Evolutionary conservation across 1,140 invertebrate genomes (phyloP), one percentile per base, ranked within the genome.

Genomic region (Stegodyphus mimosarum): DNA sequence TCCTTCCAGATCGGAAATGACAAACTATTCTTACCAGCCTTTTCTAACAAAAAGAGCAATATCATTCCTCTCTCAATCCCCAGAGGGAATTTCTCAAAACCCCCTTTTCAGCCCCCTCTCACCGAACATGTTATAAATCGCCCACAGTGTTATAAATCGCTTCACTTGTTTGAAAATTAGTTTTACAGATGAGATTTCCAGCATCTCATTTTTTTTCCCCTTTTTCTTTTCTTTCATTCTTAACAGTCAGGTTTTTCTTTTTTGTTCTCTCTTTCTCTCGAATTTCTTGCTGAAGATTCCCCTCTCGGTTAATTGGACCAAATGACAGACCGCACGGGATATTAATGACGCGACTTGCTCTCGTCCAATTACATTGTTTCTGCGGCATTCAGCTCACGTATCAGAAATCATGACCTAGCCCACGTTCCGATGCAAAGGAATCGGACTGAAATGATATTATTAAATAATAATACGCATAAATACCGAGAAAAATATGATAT

Each of bases 121-220:
- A 10, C 15, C 9, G 9, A 55, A 6, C 66, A 55, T 15, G 60
- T 72, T 64, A 64, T 63, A 72, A 81, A 72, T 81, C 66, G 66
- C 78, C 15, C 69, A 52, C 48, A 15, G 71, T 33, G 80, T 83
- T 74, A 83, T 74, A 83, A 83, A 83, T 83, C 55, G 60, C 49
- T 67, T 74, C 60, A 15, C 79, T 33, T 49, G 71, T 60, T 67
- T 17, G 70, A 66, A 83, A 83, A 83, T 83, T 74, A 83, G 80
- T 83, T 83, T 83, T 74, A 83, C 80, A 83, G 80, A 74, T 83
- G 67, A 80, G 52, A 80, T 80, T 80, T 80, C 69, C 72, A 67
- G 50, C 52, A 52, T 18, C 10, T 6, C 50, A 55, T 13, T 17
- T 63, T 71, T 55, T 67, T 15, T 60, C 17, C 52, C 18, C 49